Conservation (phyloP, 2,797 vertebrate species). For the Dryobates pubescens region DNA sequence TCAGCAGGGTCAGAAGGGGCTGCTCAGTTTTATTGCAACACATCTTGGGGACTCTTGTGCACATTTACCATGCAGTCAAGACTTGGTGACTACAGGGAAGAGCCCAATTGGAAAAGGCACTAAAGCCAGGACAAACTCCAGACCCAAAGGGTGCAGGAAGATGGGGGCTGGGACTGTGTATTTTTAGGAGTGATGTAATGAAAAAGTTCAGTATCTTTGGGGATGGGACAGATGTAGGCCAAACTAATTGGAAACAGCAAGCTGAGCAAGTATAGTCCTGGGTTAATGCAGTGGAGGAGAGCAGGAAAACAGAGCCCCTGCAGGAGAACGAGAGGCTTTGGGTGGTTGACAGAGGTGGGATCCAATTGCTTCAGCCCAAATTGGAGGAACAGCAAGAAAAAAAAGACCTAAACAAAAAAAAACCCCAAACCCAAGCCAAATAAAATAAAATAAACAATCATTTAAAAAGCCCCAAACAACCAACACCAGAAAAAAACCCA, state of each 20-base stretch:
- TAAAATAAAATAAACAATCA: too few relatives aligned
- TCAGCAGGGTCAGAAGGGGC: not conserved
- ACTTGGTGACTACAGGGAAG: not conserved
- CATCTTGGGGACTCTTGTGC: rapidly evolving
- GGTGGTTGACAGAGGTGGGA: not conserved
- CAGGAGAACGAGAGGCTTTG: not conserved
- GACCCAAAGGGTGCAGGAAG: not conserved
- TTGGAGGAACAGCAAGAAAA: not conserved
- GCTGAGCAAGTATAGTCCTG: not conserved
- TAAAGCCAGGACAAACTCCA: not conserved
- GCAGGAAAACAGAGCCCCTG: not conserved
- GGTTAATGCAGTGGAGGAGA: not conserved
- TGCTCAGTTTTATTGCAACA: not conserved
- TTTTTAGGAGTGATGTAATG: slow-evolving; percentile 28
- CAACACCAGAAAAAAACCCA: too few relatives aligned
- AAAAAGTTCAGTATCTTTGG: not conserved
- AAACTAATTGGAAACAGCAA: slow-evolving; percentile 24
- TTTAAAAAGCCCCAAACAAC: too few relatives aligned
- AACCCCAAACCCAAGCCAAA: too few relatives aligned
- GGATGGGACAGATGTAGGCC: not conserved
- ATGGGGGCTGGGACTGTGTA: not conserved
- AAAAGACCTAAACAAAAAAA: too few relatives aligned
- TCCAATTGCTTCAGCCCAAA: not conserved
- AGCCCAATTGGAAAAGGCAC: not conserved
- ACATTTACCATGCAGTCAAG: not conserved